Base-by-base conservation (phyloP, 2,797 vertebrate species). In the Pipistrellus nathusii region DNA sequence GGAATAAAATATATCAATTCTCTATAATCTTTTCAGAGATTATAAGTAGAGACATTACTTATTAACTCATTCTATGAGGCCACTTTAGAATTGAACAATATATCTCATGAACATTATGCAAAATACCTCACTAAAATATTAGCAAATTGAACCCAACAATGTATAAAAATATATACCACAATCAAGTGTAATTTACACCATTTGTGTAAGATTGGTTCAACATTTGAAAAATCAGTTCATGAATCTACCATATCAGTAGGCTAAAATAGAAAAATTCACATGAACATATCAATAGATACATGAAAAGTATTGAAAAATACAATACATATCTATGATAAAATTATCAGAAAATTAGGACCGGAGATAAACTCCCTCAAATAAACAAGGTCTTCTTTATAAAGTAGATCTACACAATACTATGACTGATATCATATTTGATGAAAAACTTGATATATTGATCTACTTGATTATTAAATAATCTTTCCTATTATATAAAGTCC, bases 381-480 rank as follows among this genome's bases (percentile, higher is more conserved):
- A 75, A 51, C n/a, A 75, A 66, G 17, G 3, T 11, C 44, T n/a
- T 76, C 48, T 77, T 53, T 11, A 53, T 35, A n/a, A 53, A 53
- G n/a, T 35, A 21, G 11, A 76, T 35, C 10, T 76, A 51, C 6
- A 53, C 51, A 20, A 51, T 32, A 76, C 46, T 20, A 77, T 51
- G 10, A 11, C 30, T 51, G n/a, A 75, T 0, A 12, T 77, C 25
- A 30, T 48, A 75, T 30, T 48, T 55, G 14, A 35, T 77, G 21
- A 55, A 35, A 15, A 55, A 55, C 75, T 35, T 8, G 12, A 55
- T 72, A 27, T 73, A 69, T 23, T 38, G 9, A 27, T 72, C 59
- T 85, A 8, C 38, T 51, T 84, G 18, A 91, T 85, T 88, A 81
- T 27, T 55, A 69, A 87, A 85, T 62, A 83, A 84, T 91, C 3